Evolutionary conservation across 2,797 vertebrate species (phyloP), one percentile per base, ranked within the genome.

Genomic region (Podarcis siculus): DNA sequence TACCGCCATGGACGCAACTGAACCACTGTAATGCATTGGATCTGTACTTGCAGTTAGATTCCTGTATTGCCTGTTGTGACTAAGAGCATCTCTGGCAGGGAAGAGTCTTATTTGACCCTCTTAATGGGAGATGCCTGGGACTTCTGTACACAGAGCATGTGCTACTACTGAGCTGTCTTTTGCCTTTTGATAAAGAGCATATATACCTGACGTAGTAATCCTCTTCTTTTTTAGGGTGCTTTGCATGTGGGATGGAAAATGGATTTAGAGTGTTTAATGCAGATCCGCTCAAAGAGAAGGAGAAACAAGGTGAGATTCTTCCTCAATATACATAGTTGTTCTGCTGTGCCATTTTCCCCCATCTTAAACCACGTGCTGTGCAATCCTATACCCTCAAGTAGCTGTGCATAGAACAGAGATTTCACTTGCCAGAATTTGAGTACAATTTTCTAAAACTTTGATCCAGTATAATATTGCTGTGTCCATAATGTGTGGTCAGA

Each of bases 241-340:
- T 99, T 96, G 99, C 99, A 8, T 99, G 99, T 96, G 99, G 99
- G 58, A 99, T 99, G 98, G 99, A 99, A 95, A 99, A 98, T 94
- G 99, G 99, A 94, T 99, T 99, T 92, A 97, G 99, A 92, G 99
- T 99, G 82, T 99, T 99, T 96, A 99, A 99, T 96, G 98, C 99
- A 42, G 99, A 99, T 93, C 99, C 99, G 10, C 98, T 99, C 75
- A 99, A 99, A 96, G 99, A 99, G 94, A 99, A 99, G 93, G 99
- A 99, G 94, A 99, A 99, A 92, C 99, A 99, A 98, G 99, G 99
- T 99, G 97, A 97, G 90, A 58, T 13, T 82, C 69, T 89, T 82
- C 30, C 42, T 93, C 86, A 32, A 5, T 88, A 84, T 95, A 85
- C 96, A 0, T 61, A 61, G 32, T 87, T 82, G 39, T 58, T 93